Evolutionary conservation across 2,797 vertebrate genomes (phyloP).

Genomic region (Acanthopagrus latus): DNA sequence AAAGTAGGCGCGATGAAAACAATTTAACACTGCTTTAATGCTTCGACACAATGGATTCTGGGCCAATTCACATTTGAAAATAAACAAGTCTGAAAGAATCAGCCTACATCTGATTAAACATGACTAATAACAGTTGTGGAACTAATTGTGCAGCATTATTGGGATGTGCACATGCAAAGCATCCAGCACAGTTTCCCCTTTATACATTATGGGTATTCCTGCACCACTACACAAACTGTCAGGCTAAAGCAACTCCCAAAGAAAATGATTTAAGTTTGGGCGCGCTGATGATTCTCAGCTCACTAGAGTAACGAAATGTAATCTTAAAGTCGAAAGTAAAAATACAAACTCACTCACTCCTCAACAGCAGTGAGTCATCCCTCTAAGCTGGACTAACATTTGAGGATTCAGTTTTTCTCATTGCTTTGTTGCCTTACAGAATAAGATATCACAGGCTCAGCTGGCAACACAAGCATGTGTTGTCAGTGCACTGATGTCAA

Average conservation of each 20-base stretch:
- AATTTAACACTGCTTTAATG: not conserved
- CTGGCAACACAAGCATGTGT: constrained; percentile 18
- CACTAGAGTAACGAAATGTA: not conserved
- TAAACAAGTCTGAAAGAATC: not conserved
- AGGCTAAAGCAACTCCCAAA: not conserved
- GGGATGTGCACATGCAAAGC: not conserved
- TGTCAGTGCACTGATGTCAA: constrained; percentile 12
- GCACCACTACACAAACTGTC: not conserved
- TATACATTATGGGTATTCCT: not conserved
- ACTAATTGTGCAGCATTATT: not conserved
- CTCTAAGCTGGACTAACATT: constrained; percentile 21
- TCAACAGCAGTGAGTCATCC: constrained; percentile 10
- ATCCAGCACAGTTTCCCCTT: not conserved
- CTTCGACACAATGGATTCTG: not conserved
- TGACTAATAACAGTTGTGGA: constrained; percentile 1
- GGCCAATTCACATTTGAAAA: not conserved
- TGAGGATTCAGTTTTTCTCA: constrained; percentile 22
- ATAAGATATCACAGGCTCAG: constrained; percentile 23
- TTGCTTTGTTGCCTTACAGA: constrained; percentile 19
- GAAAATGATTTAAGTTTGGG: not conserved
- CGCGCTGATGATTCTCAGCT: constrained; percentile 13
- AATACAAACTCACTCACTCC: constrained; percentile 3
- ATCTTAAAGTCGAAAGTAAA: not conserved
- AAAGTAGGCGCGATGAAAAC: not conserved
- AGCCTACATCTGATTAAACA: not conserved